Conservation (phyloP, 2,797 vertebrate species). For the Numenius phaeopus region DNA sequence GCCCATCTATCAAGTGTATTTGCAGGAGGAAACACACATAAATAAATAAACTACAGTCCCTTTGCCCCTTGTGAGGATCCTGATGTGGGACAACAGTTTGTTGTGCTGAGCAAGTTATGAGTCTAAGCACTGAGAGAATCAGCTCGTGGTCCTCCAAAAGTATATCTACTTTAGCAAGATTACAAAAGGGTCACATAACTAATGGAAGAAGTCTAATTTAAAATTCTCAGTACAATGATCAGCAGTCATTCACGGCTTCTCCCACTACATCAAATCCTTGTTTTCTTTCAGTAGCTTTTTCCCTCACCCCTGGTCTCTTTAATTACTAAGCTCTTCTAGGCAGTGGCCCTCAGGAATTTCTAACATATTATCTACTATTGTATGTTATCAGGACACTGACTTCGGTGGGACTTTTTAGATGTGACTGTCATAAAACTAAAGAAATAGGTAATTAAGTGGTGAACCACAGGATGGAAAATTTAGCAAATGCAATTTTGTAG, state of each 20-base stretch:
- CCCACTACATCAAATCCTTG: neutral
- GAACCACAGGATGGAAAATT: neutral
- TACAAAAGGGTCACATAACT: neutral
- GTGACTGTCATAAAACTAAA: neutral
- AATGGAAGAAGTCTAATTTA: neutral
- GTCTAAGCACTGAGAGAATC: neutral
- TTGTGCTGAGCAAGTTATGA: neutral
- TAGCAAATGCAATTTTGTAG: neutral
- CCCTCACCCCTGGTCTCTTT: neutral
- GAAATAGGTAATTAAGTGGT: neutral
- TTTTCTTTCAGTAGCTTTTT: neutral
- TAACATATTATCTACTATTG: neutral
- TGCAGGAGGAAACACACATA: neutral
- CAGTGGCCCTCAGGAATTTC: neutral
- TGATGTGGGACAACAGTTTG: neutral
- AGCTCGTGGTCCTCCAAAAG: neutral
- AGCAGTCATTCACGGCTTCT: neutral
- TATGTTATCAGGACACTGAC: neutral
- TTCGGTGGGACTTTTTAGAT: neutral
- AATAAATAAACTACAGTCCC: neutral
- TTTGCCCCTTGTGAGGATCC: neutral
- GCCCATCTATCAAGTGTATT: slow-evolving; percentile 2
- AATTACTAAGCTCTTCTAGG: neutral
- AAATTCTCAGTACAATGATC: neutral
- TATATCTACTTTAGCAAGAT: neutral